Conservation (phyloP, 2,113 vertebrate species). For the Hoplias malabaricus region DNA sequence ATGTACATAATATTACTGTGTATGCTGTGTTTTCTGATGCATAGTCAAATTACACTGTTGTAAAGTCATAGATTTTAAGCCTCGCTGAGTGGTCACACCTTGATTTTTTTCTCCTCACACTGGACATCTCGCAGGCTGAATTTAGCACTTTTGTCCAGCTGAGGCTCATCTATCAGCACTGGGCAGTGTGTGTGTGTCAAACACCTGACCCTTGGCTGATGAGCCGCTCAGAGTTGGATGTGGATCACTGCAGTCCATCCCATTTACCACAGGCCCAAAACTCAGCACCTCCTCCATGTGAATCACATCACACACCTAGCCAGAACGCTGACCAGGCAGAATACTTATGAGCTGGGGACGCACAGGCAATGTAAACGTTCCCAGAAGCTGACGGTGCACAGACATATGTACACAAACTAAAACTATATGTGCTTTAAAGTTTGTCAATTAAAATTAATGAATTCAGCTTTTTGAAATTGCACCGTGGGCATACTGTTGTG, state of each 20-base stretch:
- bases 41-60: too few species aligned
- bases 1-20: too few species aligned
- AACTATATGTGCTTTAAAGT: too few species aligned
- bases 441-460: too few species aligned
- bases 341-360: constrained; percentile 17
- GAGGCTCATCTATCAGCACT: constrained; percentile 33
- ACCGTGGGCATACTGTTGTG: too few species aligned
- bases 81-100: too few species aligned
- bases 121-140: not conserved
- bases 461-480: too few species aligned
- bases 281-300: constrained; percentile 12
- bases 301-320: constrained; percentile 2
- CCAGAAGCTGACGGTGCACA: not conserved
- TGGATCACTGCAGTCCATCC: constrained; percentile 28
- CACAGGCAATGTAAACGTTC: not conserved
- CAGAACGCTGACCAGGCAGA: constrained; percentile 41
- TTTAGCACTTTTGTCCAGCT: constrained; percentile 39
- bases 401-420: not conserved
- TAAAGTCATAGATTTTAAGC: too few species aligned
- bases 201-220: constrained; percentile 20
- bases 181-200: constrained; percentile 28
- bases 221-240: constrained; percentile 24
- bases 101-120: not conserved
- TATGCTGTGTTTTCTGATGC: too few species aligned
- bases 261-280: constrained; percentile 4